Base-by-base conservation (phyloP, 2,113 vertebrate genomes). In the Ageneiosus marmoratus region DNA sequence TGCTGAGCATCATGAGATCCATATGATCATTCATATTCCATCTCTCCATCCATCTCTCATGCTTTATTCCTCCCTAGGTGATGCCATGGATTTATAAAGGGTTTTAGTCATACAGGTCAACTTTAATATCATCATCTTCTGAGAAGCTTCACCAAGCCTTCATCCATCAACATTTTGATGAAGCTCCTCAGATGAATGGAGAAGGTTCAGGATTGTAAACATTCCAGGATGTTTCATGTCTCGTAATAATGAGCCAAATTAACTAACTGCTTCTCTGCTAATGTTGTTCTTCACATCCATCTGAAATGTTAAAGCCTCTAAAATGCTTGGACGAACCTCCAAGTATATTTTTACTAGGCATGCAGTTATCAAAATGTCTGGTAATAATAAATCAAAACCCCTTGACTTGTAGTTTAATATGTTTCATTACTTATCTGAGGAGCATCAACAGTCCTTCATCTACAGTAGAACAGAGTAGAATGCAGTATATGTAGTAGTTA, bases 1-100 rank as follows among this genome's bases (percentile, higher is more conserved):
- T 34, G 41, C 53, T 20, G 50, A 56, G 32, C 48, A 7, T 41
- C 46, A n/a, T 77, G 70, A 60, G 44, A 58, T 37, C 73, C 50
- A 9, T 58, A 55, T 46, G 58, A 46, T 75, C 34, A 8, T 67
- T 63, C 29, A 44, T 32, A 16, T 27, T n/a, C 51, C 27, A 51
- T 50, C 15, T 37, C 13, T 44, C 15, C 44, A 37, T 44, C 37
- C 27, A 20, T 37, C 18, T 81, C 24, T 81, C 67, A 55, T 51
- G 58, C 15, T 58, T 56, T 81, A 20, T 62, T 48, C 72, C 69
- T 82, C 27, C 27, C 8, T 20, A 51, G 72, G 72, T 75, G 16
- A 16, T 75, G 27, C 48, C 27, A 32, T 32, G 7, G 16, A 20
- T 74, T 29, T 74, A 11, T 1, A 51, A 27, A 53, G 5, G 70